Evolutionary conservation across 2,113 vertebrate genomes (phyloP).

Genomic region (Triplophysa siluroides): DNA sequence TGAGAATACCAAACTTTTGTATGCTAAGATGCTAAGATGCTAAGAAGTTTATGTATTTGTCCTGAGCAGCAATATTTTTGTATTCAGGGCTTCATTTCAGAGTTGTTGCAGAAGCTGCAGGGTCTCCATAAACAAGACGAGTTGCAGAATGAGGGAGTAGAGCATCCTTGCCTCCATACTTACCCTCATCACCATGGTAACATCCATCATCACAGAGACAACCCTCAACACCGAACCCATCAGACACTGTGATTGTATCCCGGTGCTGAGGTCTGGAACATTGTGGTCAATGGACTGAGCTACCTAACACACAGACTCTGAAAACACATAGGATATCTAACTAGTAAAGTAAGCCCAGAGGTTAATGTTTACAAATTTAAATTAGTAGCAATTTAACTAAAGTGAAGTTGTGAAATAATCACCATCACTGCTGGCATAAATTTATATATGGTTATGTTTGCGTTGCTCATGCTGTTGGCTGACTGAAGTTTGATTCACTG

Average conservation of each 20-base stretch:
- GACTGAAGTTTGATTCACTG: not conserved
- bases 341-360: not conserved
- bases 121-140: conserved; percentile 82
- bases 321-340: not conserved
- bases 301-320: conserved; percentile 22
- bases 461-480: not conserved
- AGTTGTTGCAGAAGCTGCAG: conserved; percentile 77
- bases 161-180: conserved; percentile 68
- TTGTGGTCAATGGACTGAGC: not conserved
- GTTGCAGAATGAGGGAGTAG: conserved; percentile 71
- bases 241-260: conserved; percentile 65
- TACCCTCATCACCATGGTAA: conserved; percentile 51
- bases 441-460: not conserved
- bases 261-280: not conserved
- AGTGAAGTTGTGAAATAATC: conserved; percentile 3
- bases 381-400: not conserved
- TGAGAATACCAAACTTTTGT: too few relatives aligned
- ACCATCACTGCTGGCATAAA: too few relatives aligned
- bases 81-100: conserved; percentile 75
- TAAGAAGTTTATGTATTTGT: too few relatives aligned
- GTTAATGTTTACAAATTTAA: conserved; percentile 20
- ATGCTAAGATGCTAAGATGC: too few relatives aligned
- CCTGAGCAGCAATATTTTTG: not conserved
- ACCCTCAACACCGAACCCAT: conserved; percentile 61
- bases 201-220: conserved; percentile 49